Evolutionary conservation across 2,113 vertebrate species (phyloP).

Genomic region (Glaucidium brasilianum): DNA sequence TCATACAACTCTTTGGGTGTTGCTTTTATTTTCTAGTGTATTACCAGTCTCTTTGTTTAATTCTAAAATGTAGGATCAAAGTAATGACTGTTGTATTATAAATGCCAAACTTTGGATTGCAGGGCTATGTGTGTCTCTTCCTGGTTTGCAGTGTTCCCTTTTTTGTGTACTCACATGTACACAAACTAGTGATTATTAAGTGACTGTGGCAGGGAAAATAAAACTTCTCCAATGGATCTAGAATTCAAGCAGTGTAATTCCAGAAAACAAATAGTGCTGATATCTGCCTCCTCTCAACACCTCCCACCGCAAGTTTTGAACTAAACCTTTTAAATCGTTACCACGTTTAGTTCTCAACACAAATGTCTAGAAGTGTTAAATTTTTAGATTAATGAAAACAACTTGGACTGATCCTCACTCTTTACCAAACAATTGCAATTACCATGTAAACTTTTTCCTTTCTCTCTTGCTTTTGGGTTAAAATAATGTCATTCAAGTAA

Average conservation of each 20-base stretch:
- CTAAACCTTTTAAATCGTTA: neutral
- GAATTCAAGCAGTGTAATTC: neutral
- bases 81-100: neutral
- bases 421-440: neutral
- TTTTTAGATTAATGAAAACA: neutral
- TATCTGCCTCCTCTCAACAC: neutral
- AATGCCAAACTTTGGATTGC: neutral
- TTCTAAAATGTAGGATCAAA: neutral
- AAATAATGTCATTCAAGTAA: neutral
- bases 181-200: neutral
- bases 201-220: neutral
- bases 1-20: fast-evolving
- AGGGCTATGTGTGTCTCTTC: neutral
- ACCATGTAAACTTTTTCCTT: neutral
- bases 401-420: neutral
- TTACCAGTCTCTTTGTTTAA: neutral
- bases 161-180: neutral
- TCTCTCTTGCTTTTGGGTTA: neutral
- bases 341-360: neutral
- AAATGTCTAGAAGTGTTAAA: neutral
- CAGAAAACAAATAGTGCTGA: neutral
- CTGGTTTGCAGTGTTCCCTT: neutral
- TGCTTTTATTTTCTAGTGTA: neutral
- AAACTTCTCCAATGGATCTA: neutral
- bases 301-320: neutral